Evolutionary conservation across 2,797 vertebrate genomes (phyloP).

Genomic region (Tadarida brasiliensis): DNA sequence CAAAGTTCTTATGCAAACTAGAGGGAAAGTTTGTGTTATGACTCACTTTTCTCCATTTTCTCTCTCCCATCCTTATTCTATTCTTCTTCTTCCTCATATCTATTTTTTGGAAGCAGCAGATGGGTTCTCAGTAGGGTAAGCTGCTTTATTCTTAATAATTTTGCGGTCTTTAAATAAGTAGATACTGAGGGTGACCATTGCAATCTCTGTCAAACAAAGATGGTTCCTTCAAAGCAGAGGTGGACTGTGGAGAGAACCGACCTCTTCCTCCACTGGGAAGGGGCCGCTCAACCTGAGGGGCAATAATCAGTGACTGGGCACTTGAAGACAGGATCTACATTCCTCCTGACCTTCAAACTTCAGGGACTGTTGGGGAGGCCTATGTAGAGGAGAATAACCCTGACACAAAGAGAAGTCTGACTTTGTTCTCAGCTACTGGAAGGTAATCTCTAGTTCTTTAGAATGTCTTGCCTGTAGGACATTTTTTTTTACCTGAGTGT

Average conservation of each 20-base stretch:
- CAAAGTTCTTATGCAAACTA: not conserved
- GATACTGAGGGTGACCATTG: not conserved
- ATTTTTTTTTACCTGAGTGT: not conserved
- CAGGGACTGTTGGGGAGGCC: too few relatives aligned
- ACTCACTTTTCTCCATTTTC: not conserved
- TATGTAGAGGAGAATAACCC: not conserved
- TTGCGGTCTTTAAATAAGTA: not conserved
- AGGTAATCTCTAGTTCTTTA: not conserved
- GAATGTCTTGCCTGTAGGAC: not conserved
- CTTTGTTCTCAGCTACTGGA: not conserved
- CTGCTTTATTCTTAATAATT: not conserved
- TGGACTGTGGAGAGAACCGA: not conserved
- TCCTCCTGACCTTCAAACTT: not conserved
- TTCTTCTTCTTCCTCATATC: not conserved
- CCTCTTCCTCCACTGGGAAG: not conserved
- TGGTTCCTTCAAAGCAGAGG: not conserved
- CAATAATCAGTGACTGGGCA: not conserved
- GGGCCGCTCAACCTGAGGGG: not conserved
- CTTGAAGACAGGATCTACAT: not conserved
- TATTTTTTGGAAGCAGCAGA: not conserved
- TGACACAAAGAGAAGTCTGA: not conserved
- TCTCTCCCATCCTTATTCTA: not conserved
- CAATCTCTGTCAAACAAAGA: not conserved
- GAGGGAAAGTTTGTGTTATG: not conserved
- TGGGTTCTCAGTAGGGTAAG: not conserved